Evolutionary conservation across 2,888 invertebrate species (phyloP), one percentile per base, ranked within the genome.

Genomic region (Camponotus fellah): DNA sequence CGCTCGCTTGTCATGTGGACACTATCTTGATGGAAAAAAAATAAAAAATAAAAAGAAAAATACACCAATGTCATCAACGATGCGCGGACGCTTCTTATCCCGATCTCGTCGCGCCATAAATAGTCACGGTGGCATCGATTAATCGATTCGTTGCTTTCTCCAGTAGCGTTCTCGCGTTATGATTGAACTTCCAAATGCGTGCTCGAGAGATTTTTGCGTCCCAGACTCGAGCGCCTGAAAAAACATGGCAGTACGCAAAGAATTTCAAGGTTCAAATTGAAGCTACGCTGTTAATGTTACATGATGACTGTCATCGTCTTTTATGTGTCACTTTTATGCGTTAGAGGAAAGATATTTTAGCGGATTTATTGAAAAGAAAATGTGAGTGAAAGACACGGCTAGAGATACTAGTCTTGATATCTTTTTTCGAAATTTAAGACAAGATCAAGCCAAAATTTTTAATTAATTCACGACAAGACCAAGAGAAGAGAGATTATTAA

Each of bases 361-460:
- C 26, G 21, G n/a, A 37, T 53, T 82, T 65, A 64, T 62, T 69
- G 81, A 76, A 49, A 65, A 60, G 60, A 72, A 68, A 58, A 72
- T 75, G 62, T 79, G 82, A 77, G 68, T 80, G 85, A 84, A 90
- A 90, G 82, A 85, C 80, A 65, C 75, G 68, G 81, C 84, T 26
- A 26, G 26, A 26, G 26, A 26, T 26, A 26, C 26, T 26, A 26
- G 26, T 26, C 26, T 26, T 26, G 26, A 26, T 26, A 26, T 2
- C 2, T 26, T 26, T 26, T 26, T 26, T 26, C 2, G 26, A 26
- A 26, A 26, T 26, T 26, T 26, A 26, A 26, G 2, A 26, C 26
- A 26, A 26, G 26, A 26, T 26, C 26, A 26, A 26, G 26, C 26
- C 26, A 26, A 26, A 2, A 26, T 26, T 26, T 26, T 26, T 26